phyloP scores from a whole-genome alignment of 2,888 invertebrate species.

The Platerodrilus igneus region DNA sequence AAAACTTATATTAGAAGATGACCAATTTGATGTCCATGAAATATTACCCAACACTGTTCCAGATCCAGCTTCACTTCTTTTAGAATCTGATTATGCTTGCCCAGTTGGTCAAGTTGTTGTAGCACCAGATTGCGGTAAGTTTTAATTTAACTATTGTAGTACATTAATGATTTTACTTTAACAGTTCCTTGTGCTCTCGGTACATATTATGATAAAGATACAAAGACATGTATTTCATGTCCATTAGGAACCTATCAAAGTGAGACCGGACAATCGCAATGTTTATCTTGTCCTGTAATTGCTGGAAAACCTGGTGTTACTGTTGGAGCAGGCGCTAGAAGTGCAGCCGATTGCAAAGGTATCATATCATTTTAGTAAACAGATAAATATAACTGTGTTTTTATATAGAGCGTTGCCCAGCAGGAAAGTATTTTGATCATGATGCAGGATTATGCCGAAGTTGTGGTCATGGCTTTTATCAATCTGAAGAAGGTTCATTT shows the following conservation, averaged over 20 bases:
- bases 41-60: constrained; percentile 92
- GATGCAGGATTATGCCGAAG: constrained; percentile 82
- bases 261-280: constrained; percentile 83
- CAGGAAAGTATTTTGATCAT: constrained; percentile 91
- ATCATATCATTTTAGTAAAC: not conserved
- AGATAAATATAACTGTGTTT: not conserved
- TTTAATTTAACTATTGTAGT: constrained; percentile 31
- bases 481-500: constrained; percentile 86
- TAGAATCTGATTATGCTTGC: constrained; percentile 91
- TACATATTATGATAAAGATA: constrained; percentile 73
- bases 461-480: constrained; percentile 93
- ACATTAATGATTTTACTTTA: constrained; percentile 1
- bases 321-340: constrained; percentile 78
- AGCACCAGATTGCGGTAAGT: constrained; percentile 88
- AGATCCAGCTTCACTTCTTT: constrained; percentile 79
- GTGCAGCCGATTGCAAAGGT: constrained; percentile 85
- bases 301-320: constrained; percentile 89
- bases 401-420: constrained; percentile 75
- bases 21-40: constrained; percentile 89
- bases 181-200: constrained; percentile 88
- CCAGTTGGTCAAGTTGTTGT: constrained; percentile 90
- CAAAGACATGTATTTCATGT: constrained; percentile 77
- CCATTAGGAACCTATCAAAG: constrained; percentile 90
- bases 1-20: constrained; percentile 86
- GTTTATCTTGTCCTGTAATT: constrained; percentile 84